phyloP scores from a whole-genome alignment of 2,888 invertebrate species.

The Tiphia femorata region DNA sequence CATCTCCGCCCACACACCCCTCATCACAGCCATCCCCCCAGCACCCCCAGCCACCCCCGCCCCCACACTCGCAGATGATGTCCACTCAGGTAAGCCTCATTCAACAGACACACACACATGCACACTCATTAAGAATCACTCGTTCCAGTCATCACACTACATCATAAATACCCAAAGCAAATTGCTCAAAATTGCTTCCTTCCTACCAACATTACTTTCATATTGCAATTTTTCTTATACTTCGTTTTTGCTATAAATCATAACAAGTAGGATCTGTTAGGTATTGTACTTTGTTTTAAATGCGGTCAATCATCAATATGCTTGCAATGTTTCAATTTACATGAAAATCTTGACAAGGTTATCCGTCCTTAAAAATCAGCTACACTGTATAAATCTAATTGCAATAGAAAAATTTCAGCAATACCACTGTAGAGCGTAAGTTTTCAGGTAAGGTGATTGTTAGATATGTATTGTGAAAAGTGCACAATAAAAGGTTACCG shows the following conservation, averaged over 20 bases:
- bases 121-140: constrained; percentile 55
- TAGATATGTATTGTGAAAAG: too few species aligned
- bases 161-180: constrained; percentile 46
- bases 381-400: not conserved
- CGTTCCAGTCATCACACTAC: constrained; percentile 56
- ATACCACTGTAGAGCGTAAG: too few species aligned
- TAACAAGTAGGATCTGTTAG: not conserved
- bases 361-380: not conserved
- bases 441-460: too few species aligned
- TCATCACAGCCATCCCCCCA: constrained; percentile 92
- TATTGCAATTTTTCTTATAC: constrained; percentile 12
- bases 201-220: constrained; percentile 32
- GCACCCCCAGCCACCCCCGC: constrained; percentile 82
- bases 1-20: constrained; percentile 87
- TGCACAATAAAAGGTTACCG: too few species aligned
- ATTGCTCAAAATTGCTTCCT: constrained; percentile 41
- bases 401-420: constrained; percentile 1
- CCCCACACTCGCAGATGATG: constrained; percentile 87
- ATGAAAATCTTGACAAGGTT: not conserved
- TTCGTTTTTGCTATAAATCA: constrained; percentile 4
- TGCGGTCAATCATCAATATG: too few species aligned
- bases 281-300: not conserved
- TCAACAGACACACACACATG: constrained; percentile 54
- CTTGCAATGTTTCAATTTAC: not conserved
- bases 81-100: constrained; percentile 75